Base-by-base conservation (phyloP, 2,113 vertebrate genomes). In the Triplophysa rosa region DNA sequence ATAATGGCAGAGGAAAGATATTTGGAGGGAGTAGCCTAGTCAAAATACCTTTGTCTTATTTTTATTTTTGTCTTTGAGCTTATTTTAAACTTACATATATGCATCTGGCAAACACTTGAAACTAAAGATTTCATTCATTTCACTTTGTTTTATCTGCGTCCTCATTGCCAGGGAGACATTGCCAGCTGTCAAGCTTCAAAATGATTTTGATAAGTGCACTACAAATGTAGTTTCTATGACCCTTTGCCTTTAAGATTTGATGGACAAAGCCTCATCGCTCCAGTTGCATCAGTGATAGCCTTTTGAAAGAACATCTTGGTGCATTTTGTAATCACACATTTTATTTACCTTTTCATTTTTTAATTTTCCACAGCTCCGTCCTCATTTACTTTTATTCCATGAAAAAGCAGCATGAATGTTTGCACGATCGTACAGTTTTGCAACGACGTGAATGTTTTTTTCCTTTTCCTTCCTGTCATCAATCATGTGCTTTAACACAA, bases 401-500 rank as follows among this genome's bases (percentile, higher is more conserved):
- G 37, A 45, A 12, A 45, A 45, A 11, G 11, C 42, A 2, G 42
- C 10, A 45, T 45, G 2, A 45, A 45, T 45, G 42, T 45, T 45
- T 45, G 42, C 11, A 45, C 5, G 42, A 12, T 45, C 42, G 2
- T 45, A 12, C 42, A 45, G 12, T 54, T 58, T 71, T 40, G 10
- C 6, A 21, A 13, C 0, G 1, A 26, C 23, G 16, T 68, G 45
- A 49, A 16, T 17, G 47, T 33, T 24, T 8, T 42, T 23, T 33
- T 21, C 12, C 21, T n/a, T 4, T 3, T 58, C 40, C 58, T 59
- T 21, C 19, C 69, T 14, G 12, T 37, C 37, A 47, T 74, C 45
- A 63, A 74, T 62, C 71, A 74, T 58, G 16, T 62, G 2, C 42
- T 40, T 29, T 45, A 1, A 69, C 73, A 79, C 72, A 67, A 72